phyloP scores from a whole-genome alignment of 2,113 vertebrate genomes.

The Bubo scandiacus region DNA sequence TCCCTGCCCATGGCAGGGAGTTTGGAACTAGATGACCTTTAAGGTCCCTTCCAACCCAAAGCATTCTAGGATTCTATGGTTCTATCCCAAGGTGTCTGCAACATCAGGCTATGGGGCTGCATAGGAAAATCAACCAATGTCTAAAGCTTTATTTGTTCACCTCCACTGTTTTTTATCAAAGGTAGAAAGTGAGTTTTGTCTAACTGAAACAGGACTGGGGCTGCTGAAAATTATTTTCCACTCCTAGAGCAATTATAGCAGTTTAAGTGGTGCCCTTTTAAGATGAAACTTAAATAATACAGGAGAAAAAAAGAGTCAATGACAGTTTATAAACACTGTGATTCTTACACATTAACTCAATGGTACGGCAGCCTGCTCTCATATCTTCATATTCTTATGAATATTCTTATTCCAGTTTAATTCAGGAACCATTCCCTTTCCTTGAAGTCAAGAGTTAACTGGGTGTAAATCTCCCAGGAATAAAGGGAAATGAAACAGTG shows the following conservation, averaged over 20 bases:
- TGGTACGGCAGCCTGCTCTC: neutral
- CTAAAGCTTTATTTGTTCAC: neutral
- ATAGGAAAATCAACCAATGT: neutral
- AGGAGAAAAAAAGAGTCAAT: neutral
- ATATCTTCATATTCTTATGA: neutral
- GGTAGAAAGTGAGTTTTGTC: neutral
- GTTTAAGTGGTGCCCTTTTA: neutral
- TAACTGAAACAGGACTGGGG: neutral
- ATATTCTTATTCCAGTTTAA: neutral
- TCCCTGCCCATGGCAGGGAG: no score
- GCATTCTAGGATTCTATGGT: no score
- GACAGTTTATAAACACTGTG: neutral
- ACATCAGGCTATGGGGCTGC: neutral
- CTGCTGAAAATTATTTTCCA: neutral
- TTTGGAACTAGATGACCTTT: no score
- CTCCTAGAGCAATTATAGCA: neutral
- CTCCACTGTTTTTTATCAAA: neutral
- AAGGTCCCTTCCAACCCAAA: no score
- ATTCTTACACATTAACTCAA: neutral
- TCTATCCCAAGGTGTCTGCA: neutral
- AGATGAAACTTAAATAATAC: neutral
- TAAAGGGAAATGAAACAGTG: conserved; percentile 23
- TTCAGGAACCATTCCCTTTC: neutral
- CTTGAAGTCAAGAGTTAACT: conserved; percentile 41
- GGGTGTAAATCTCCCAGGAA: conserved; percentile 7